Conservation (phyloP, 1,140 invertebrate species). For the Tetragonula clypearis region DNA sequence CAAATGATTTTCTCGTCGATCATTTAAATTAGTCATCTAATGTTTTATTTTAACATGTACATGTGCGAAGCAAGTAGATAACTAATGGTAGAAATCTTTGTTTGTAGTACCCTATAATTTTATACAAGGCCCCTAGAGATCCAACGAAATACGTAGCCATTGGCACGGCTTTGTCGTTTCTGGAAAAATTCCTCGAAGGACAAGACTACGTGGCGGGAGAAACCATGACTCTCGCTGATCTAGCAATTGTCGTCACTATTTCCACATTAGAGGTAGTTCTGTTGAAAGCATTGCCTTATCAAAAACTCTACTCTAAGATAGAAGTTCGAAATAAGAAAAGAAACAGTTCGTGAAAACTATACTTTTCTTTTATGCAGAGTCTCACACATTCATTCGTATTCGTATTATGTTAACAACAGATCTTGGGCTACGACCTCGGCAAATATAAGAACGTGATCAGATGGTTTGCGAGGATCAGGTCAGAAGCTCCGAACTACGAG, state of each 20-base stretch:
- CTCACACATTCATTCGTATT: neutral
- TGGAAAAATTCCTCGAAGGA: constrained; percentile 87
- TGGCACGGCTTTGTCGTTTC: constrained; percentile 84
- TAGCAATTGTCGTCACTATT: constrained; percentile 84
- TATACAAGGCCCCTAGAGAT: constrained; percentile 85
- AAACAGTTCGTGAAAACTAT: neutral
- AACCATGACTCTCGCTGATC: constrained; percentile 88
- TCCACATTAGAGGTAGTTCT: constrained; percentile 85
- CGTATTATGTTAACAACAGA: constrained; percentile 63
- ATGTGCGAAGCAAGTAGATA: neutral
- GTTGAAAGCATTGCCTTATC: too few species aligned
- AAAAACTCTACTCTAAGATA: neutral
- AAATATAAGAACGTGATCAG: constrained; percentile 85
- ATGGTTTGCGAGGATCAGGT: constrained; percentile 87
- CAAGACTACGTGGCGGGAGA: constrained; percentile 86
- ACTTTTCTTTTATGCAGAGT: neutral
- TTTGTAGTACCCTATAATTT: constrained; percentile 87
- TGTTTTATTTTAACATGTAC: neutral
- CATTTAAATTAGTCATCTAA: neutral
- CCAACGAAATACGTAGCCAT: constrained; percentile 85
- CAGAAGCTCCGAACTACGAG: constrained; percentile 86
- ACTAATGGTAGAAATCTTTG: constrained; percentile 38
- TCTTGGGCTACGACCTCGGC: constrained; percentile 84
- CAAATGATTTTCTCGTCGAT: neutral
- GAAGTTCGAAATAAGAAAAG: neutral